These are phyloP conservation scores for Pleuronectes platessa DNA, from an alignment of 2,113 vertebrate genomes.

Conservation along the genomic window DNA sequence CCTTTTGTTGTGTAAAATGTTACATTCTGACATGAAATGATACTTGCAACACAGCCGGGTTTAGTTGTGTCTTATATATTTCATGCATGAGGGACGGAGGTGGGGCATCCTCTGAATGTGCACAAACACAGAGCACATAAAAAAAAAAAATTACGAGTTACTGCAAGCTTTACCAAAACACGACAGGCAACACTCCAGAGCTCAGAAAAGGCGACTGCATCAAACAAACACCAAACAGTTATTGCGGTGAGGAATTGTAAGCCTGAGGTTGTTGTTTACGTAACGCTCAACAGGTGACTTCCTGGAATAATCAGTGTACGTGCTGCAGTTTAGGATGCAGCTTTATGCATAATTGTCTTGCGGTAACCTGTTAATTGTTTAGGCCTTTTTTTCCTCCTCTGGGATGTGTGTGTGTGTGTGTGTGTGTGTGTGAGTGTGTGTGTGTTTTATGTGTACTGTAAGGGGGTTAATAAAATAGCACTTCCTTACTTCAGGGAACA, in stretches of 20 bases:
- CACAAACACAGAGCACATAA: neutral
- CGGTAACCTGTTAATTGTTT: conserved; percentile 79
- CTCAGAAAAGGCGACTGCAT: conserved; percentile 16
- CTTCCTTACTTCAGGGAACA: conserved; percentile 79
- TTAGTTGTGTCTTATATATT: neutral
- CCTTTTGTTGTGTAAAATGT: no score
- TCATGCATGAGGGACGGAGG: neutral
- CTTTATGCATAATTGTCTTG: conserved; percentile 60
- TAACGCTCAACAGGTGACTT: conserved; percentile 58
- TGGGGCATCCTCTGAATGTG: neutral
- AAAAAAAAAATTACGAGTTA: neutral
- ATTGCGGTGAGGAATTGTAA: no score
- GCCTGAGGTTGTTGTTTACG: conserved; percentile 55
- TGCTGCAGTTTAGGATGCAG: conserved; percentile 61
- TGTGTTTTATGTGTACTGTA: conserved; percentile 28
- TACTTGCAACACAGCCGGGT: no score
- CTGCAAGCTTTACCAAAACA: neutral
- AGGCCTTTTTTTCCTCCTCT: conserved; percentile 64
- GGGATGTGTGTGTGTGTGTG: conserved; percentile 11
- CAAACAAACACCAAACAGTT: no score
- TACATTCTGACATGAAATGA: no score
- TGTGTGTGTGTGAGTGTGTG: no score
- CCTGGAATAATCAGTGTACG: conserved; percentile 34
- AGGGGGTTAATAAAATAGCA: conserved; percentile 67
- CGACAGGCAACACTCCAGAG: neutral